phyloP scores from a whole-genome alignment of 2,888 invertebrate genomes.

The Ophion costatus region DNA sequence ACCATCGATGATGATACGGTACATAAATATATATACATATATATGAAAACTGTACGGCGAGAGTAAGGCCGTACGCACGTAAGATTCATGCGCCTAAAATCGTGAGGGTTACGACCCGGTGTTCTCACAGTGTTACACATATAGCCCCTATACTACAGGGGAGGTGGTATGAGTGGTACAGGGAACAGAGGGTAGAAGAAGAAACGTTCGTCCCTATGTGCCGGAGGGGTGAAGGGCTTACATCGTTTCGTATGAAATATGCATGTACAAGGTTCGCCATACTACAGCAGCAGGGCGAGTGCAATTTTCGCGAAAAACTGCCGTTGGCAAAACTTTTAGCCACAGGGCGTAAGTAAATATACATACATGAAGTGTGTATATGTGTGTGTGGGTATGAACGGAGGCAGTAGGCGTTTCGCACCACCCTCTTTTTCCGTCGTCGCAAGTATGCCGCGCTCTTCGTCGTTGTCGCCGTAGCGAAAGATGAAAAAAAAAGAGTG shows the following conservation, averaged over 20 bases:
- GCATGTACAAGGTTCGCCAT: constrained; percentile 76
- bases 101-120: neutral
- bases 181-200: constrained; percentile 65
- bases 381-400: neutral
- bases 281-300: constrained; percentile 61
- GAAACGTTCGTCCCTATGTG: constrained; percentile 70
- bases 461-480: constrained; percentile 22
- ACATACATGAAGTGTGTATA: neutral
- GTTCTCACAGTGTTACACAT: neutral
- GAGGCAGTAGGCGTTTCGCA: constrained; percentile 12
- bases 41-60: neutral
- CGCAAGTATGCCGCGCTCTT: constrained; percentile 48
- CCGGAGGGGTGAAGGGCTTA: constrained; percentile 71
- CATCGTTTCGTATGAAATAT: constrained; percentile 78
- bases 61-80: neutral
- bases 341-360: constrained; percentile 45
- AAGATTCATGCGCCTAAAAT: constrained; percentile 13
- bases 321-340: constrained; percentile 67
- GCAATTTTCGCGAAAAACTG: constrained; percentile 78
- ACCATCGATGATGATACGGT: neutral
- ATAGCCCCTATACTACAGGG: neutral
- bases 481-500: constrained; percentile 6
- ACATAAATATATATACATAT: neutral
- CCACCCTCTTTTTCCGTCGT: constrained; percentile 34
- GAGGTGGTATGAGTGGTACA: constrained; percentile 25